Evolutionary conservation across 1,140 invertebrate genomes (phyloP), one percentile per base, ranked within the genome.

Genomic region (Tetramorium parvispinum): DNA sequence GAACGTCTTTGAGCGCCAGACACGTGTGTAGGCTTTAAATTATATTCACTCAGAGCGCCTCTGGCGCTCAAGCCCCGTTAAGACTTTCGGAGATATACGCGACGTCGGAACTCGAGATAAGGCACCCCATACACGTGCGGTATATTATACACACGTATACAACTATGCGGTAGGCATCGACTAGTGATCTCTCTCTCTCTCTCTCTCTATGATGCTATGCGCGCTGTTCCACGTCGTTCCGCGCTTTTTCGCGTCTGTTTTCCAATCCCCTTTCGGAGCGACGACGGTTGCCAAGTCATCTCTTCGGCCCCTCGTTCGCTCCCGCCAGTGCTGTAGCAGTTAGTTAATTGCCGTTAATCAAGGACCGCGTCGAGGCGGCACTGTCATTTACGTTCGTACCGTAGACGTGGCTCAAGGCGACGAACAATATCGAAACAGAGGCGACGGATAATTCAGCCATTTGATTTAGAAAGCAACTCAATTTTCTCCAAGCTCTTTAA

Each of bases 11-110:
- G 7, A 51, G 46, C 46, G 21, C 13, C 46, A 65, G 46, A 40
- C 77, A 81, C n/a, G 27, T 49, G 32, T 77, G 61, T 63, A 63
- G 27, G 27, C 61, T 81, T 81, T 68, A 81, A 81, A 81, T 81
- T 81, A 81, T 68, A 81, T 81, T 68, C 61, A 55, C 46, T 81
- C 32, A 37, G 46, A 21, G 40, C 13, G 77, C 43, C 61, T 68
- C 61, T 13, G 46, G 32, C 32, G 61, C 43, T 49, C 57, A n/a
- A 78, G 37, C 24, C 57, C 51, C 32, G 61, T 81, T 40, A 81
- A 81, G 63, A 68, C 16, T 57, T 68, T 81, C 21, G 32, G 24
- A 40, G 46, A 81, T 68, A 68, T 63, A 77, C 11, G 57, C 57
- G 21, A 61, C 43, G 46, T 81, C 27, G 61, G 27, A 66, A 49